Base-by-base conservation (phyloP, 1,140 invertebrate species). In the Protaetia brevitarsis region DNA sequence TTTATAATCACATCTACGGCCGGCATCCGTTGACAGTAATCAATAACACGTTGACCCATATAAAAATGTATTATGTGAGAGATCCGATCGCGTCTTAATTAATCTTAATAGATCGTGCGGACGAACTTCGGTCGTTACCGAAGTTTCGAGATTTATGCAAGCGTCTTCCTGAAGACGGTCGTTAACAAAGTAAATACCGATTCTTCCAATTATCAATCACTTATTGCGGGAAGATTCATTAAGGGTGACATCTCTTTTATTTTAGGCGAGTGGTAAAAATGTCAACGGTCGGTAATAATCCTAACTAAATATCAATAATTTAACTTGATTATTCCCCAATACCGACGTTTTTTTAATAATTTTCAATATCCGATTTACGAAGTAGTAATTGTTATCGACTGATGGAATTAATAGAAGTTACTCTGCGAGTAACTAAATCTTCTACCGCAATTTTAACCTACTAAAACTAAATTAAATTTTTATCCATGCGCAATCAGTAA, bases 11-110 rank as follows among this genome's bases (percentile, higher is more conserved):
- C 41, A 51, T 51, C 41, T 21, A 51, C 41, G 6, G 13, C 26
- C 19, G 26, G 41, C 16, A 19, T n/a, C 41, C 41, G 26, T 51
- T 51, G 41, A 51, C 41, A 51, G 41, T 23, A 51, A 23, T 51
- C 41, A 51, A 51, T 51, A 23, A 51, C 41, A 51, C 41, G 41
- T 51, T 51, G 41, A 51, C 41, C 41, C 41, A 51, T 51, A 51
- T 51, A 51, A 51, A 51, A n/a, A n/a, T 51, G 41, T 51, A 51
- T 51, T 51, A 51, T 51, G 19, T 51, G 41, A 51, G 41, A 51
- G 11, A 51, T 23, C 7, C 16, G 41, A 51, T 23, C 41, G 41
- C 19, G n/a, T 21, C 26, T 51, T 51, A 51, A 23, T 51, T 51
- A 51, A 51, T 23, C 41, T 51, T 51, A 51, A 51, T 51, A 51